phyloP scores from a whole-genome alignment of 2,888 invertebrate genomes.

The Sinelater perroti region DNA sequence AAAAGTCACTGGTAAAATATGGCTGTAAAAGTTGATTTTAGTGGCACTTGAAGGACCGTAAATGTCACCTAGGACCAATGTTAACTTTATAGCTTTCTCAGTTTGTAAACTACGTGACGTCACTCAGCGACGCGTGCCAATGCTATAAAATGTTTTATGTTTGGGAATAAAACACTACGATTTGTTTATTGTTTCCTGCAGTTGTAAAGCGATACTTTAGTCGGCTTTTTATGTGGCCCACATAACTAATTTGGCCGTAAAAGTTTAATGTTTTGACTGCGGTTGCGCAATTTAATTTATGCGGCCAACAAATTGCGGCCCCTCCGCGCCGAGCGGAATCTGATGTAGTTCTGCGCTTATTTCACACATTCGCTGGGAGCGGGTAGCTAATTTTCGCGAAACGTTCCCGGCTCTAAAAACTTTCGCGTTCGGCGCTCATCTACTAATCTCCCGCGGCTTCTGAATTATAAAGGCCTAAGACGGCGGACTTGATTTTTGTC shows the following conservation, averaged over 20 bases:
- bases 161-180: conserved; percentile 40
- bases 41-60: conserved; percentile 68
- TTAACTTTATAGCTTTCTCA: conserved; percentile 54
- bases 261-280: conserved; percentile 19
- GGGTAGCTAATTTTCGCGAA: too few species aligned
- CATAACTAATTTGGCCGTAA: conserved; percentile 14
- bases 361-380: too few species aligned
- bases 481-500: too few species aligned
- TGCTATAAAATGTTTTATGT: conserved; percentile 51
- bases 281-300: too few species aligned
- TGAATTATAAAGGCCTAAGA: too few species aligned
- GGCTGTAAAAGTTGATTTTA: conserved; percentile 67
- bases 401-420: too few species aligned
- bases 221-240: conserved; percentile 4
- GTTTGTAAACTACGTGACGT: conserved; percentile 50
- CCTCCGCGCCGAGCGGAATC: too few species aligned
- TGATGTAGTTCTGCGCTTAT: too few species aligned
- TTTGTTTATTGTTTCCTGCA: conserved; percentile 45
- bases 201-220: conserved; percentile 26
- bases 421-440: too few species aligned
- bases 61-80: conserved; percentile 63
- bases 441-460: too few species aligned
- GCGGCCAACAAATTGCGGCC: too few species aligned
- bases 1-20: conserved; percentile 52
- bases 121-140: conserved; percentile 45